Evolutionary conservation across 1,140 invertebrate genomes (phyloP).

Genomic region (Meloidogyne hapla): DNA sequence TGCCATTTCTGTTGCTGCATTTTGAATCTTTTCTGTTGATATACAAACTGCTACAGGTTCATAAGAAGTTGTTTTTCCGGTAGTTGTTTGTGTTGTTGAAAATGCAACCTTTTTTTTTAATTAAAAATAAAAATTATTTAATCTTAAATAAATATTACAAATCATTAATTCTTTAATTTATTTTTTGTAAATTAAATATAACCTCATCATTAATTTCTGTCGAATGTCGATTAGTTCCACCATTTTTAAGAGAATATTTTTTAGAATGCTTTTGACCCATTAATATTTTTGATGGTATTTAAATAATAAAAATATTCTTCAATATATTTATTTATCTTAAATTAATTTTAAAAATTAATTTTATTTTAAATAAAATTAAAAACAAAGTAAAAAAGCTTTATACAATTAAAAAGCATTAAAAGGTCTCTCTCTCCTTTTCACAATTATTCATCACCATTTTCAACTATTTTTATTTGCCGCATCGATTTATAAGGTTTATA

Average conservation of each 20-base stretch:
- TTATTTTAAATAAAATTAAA: not conserved
- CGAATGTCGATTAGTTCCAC: not conserved
- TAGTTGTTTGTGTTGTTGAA: not conserved
- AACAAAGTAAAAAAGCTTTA: not conserved
- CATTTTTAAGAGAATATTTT: conserved; percentile 4
- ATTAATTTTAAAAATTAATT: not conserved
- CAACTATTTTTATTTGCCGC: not conserved
- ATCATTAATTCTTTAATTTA: too few species aligned
- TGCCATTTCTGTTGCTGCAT: not conserved
- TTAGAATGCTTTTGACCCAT: not conserved
- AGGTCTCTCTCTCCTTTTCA: not conserved
- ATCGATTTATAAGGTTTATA: not conserved
- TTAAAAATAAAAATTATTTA: too few species aligned
- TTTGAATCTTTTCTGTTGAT: not conserved
- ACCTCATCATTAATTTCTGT: conserved; percentile 1
- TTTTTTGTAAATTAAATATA: too few species aligned
- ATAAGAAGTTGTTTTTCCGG: not conserved
- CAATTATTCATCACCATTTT: not conserved
- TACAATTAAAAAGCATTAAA: not conserved
- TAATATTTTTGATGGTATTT: not conserved
- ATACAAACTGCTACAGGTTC: not conserved
- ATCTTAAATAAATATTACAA: too few species aligned
- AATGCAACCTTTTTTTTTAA: not conserved
- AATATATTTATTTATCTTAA: not conserved
- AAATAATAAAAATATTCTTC: not conserved